Base-by-base conservation (phyloP, 2,113 vertebrate species). In the Brachypteracias leptosomus region DNA sequence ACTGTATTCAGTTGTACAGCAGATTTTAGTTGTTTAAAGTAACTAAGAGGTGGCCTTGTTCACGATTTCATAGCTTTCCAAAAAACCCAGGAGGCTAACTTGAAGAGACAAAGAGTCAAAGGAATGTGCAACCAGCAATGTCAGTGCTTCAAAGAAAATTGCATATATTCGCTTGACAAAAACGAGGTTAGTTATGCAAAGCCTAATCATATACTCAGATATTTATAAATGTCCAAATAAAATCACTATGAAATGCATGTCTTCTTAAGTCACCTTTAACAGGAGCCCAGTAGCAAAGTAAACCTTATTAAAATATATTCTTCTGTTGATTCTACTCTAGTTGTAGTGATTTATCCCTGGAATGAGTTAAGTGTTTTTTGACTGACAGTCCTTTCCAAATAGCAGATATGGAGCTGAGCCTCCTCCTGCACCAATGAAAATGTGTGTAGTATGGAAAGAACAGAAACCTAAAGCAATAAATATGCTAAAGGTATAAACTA, bases 101-200 rank as follows among this genome's bases (percentile, higher is more conserved):
- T 62, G 58, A 77, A 86, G 80, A 93, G 75, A 81, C 68, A 90
- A 14, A 35, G 58, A 65, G 10, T 61, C 47, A 74, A 72, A 85
- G 72, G 74, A 88, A 87, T 31, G 25, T 36, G 44, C 59, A 89
- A 28, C 51, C 70, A 36, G 63, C 31, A 89, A 38, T 31, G 62
- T n/a, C 89, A 66, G 17, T 11, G 7, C 31, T 49, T 88, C 20
- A 54, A 74, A 80, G 74, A 89, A 75, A 93, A 80, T 8, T 31
- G 28, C 55, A 11, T 6, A 20, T 63, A 36, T 29, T 86, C 92
- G 52, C 73, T 85, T 49, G 72, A 49, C 36, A 57, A 63, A 76
- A 83, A 84, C 67, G 62, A 95, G 96, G 96, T 97, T 88, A 80
- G 89, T 90, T 81, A 63, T 33, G 11, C 19, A 65, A 40, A 92